These are phyloP conservation scores for Lepidotrigona ventralis DNA, from an alignment of 1,140 invertebrate species.

Conservation along the genomic window DNA sequence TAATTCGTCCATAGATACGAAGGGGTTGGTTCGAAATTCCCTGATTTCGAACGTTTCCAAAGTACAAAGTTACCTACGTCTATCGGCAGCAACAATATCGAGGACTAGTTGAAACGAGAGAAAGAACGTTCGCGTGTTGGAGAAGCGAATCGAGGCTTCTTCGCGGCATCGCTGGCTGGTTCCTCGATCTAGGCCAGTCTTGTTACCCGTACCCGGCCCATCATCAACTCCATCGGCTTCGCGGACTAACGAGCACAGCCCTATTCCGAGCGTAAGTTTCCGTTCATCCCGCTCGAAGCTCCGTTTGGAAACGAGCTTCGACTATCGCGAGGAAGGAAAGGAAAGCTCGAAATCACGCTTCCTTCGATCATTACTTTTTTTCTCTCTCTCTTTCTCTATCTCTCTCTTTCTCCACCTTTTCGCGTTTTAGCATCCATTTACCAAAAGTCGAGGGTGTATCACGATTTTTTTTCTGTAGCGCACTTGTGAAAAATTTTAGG, in stretches of 20 bases:
- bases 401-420: too few species aligned
- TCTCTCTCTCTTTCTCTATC: background rate
- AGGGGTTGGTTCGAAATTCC: too few species aligned
- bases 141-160: background rate
- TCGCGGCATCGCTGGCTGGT: background rate
- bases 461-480: too few species aligned
- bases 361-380: background rate
- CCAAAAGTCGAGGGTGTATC: too few species aligned
- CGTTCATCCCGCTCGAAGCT: background rate
- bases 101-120: background rate
- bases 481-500: too few species aligned
- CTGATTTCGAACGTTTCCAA: too few species aligned
- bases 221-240: slow-evolving; percentile 18
- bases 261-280: background rate
- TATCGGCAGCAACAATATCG: background rate
- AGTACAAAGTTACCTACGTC: background rate
- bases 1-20: too few species aligned
- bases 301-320: background rate
- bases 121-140: background rate
- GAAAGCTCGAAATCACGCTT: background rate
- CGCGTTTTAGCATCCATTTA: too few species aligned
- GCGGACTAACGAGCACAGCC: slow-evolving; percentile 25
- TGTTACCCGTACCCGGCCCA: background rate
- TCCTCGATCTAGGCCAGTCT: slow-evolving; percentile 31
- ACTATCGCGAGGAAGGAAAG: background rate